Evolutionary conservation across 2,113 vertebrate species (phyloP).

Genomic region (Scartelaos histophorus): DNA sequence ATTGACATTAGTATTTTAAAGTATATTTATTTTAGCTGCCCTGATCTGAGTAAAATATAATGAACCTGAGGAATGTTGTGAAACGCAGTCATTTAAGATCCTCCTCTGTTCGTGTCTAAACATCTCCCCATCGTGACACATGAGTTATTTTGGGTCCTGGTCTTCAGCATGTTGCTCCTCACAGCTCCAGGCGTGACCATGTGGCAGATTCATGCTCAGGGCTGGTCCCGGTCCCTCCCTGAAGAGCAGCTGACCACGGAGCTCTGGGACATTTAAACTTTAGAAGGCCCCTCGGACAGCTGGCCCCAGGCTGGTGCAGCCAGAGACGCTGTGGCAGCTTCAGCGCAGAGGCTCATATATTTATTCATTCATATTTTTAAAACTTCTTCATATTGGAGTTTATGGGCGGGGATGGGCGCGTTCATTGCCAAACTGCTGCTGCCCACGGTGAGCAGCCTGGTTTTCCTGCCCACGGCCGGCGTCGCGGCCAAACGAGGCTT

Average conservation of each 20-base stretch:
- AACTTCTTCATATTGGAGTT: not conserved
- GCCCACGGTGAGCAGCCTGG: conserved; percentile 91
- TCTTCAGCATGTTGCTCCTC: not conserved
- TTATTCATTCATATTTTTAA: no score
- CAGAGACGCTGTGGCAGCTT: not conserved
- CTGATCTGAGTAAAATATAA: no score
- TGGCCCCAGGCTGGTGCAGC: not conserved
- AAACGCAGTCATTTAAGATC: not conserved
- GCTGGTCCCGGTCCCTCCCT: not conserved
- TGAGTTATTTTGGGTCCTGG: not conserved
- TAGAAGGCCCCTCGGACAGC: conserved; percentile 14
- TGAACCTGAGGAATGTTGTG: no score
- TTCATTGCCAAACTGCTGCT: conserved; percentile 91
- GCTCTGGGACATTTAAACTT: conserved; percentile 3
- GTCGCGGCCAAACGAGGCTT: conserved; percentile 90
- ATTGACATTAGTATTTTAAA: no score
- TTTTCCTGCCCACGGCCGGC: conserved; percentile 88
- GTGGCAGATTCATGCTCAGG: not conserved
- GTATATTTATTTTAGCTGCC: no score
- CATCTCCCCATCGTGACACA: not conserved
- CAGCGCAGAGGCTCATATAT: not conserved
- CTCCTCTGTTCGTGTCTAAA: not conserved
- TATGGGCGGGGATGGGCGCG: conserved; percentile 81
- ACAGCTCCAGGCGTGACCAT: no score
- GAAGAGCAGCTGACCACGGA: not conserved